Evolutionary conservation across 1,140 invertebrate genomes (phyloP), one percentile per base, ranked within the genome.

Genomic region (Pentalonia nigronervosa): DNA sequence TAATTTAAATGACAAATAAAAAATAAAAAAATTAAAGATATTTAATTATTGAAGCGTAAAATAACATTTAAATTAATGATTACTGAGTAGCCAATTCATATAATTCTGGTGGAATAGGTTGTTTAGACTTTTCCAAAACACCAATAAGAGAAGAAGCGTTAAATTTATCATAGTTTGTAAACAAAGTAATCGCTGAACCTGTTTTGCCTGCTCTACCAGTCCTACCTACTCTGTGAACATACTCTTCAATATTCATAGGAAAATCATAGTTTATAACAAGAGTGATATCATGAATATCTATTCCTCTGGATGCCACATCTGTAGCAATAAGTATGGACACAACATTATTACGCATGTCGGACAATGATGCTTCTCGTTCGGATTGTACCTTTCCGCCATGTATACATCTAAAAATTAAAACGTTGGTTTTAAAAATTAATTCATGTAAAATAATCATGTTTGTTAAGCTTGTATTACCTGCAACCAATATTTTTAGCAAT

Each of bases 251-350:
- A 47, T 96, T 96, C 93, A 97, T 97, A 0, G 99, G 98, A 94
- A 99, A 95, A 95, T 99, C 98, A 94, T 97, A 99, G 95, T 99
- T 99, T 9, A 99, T 97, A 0, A 99, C 98, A 94, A 98, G 97
- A 17, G 1, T 91, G 23, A 56, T 84, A 45, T 91, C 34, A 8
- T 83, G 14, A 23, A 94, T 84, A 34, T 94, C 98, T 84, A 99
- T 96, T 56, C 98, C 98, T 94, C 98, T 96, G 41, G 98, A 98
- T 1, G 98, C 98, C 41, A 99, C 97, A 96, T 99, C 98, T n/a
- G 98, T 99, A 8, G 98, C 98, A 48, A 99, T 96, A 23, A 99
- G 95, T 94, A 99, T 98, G 50, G 96, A 96, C 0, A 97, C 97
- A 17, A 95, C 95, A 0, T 98, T 98, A 93, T 95, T 96, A 94